Percentiles rank a stretch among this genome's conserved stretches.
Evolutionary conservation across 2,888 invertebrate genomes (phyloP).

Genomic region (Drymonia ruficornis): DNA sequence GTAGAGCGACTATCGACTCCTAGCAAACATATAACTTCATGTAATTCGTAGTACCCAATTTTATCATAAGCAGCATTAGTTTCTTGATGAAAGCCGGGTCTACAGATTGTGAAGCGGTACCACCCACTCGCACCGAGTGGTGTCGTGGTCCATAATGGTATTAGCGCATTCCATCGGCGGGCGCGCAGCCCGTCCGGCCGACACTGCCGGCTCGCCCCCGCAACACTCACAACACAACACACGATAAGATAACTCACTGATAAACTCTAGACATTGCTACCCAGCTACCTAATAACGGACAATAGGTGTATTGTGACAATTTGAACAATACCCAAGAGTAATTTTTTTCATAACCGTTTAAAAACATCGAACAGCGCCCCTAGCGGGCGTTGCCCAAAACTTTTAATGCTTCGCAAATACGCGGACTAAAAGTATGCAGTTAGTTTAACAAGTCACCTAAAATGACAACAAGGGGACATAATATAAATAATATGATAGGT

Average conservation of each 20-base stretch:
- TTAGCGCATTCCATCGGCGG: conserved; percentile 60
- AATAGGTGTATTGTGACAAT: not conserved
- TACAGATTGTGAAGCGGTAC: conserved; percentile 35
- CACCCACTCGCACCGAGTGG: conserved; percentile 58
- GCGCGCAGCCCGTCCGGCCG: conserved; percentile 18
- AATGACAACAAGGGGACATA: too few relatives aligned
- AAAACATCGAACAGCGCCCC: too few relatives aligned
- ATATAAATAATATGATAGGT: too few relatives aligned
- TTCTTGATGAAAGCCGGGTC: conserved; percentile 27
- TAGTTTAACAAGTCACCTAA: too few relatives aligned
- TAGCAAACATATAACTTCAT: too few relatives aligned
- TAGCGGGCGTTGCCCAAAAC: too few relatives aligned
- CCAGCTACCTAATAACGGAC: not conserved
- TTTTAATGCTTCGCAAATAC: too few relatives aligned
- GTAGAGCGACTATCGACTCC: too few relatives aligned
- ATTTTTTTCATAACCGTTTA: too few relatives aligned
- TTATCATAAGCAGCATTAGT: not conserved
- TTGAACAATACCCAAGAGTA: too few relatives aligned
- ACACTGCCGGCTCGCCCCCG: conserved; percentile 31
- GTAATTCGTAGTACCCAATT: too few relatives aligned
- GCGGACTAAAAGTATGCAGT: too few relatives aligned
- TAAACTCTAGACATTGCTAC: conserved; percentile 1
- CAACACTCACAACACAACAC: conserved; percentile 11
- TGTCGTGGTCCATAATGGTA: conserved; percentile 62
- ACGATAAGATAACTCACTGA: conserved; percentile 2